phyloP scores from a whole-genome alignment of 2,888 invertebrate genomes.

The Strigamia transsilvanica region DNA sequence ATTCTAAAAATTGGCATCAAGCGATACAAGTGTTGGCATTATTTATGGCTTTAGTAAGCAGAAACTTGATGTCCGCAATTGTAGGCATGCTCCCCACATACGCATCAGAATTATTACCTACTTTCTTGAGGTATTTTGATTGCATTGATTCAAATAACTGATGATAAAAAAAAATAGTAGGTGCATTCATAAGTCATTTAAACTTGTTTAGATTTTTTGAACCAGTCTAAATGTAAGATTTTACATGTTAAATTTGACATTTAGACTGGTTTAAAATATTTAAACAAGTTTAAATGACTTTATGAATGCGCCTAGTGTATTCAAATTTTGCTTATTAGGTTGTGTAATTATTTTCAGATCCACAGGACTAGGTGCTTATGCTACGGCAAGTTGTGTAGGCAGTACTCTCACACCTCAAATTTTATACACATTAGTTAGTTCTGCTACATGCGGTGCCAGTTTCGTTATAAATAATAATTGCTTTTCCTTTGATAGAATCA shows the following conservation, averaged over 20 bases:
- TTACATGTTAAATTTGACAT: no score
- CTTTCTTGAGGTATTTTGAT: not conserved
- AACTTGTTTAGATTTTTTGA: no score
- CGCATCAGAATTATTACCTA: not conserved
- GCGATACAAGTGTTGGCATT: not conserved
- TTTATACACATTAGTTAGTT: constrained; percentile 20
- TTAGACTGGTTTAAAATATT: no score
- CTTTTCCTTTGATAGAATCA: not conserved
- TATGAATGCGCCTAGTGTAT: no score
- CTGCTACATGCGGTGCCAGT: not conserved
- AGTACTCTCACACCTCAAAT: constrained; percentile 7
- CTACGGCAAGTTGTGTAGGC: not conserved
- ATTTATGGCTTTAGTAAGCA: constrained; percentile 16
- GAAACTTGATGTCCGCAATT: not conserved
- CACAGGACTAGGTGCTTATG: not conserved
- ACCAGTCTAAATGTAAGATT: no score
- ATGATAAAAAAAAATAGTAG: not conserved
- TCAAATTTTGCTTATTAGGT: not conserved
- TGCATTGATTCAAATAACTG: no score
- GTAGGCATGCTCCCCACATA: not conserved
- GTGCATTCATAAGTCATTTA: no score
- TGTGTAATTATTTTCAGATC: not conserved
- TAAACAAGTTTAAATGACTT: no score
- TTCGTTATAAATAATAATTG: not conserved
- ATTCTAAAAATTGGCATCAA: constrained; percentile 14